Evolutionary conservation across 2,113 vertebrate genomes (phyloP), one percentile per base, ranked within the genome.

Genomic region (Cavia porcellus): DNA sequence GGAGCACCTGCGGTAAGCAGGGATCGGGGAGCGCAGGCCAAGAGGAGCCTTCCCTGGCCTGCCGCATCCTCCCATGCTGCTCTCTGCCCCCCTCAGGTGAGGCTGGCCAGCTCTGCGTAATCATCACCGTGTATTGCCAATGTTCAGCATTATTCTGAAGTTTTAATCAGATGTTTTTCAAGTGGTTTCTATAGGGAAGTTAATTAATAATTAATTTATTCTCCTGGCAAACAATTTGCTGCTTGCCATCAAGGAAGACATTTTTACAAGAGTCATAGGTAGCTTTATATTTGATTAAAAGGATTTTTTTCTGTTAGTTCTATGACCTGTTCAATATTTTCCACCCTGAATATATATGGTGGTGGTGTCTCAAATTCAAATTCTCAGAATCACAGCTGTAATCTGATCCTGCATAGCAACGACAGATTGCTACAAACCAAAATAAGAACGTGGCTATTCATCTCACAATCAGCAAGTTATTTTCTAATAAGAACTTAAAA

Each of bases 41-140:
- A 19, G 57, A n/a, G 47, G 70, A 30, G 2, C 13, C 1, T 42
- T 6, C 12, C 35, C 22, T 10, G 3, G 30, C 20, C 24, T 0
- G 0, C 10, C 1, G 0, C 4, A 5, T 30, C 47, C 25, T 52
- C 75, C n/a, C 0, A 0, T 8, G 10, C 38, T 5, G 13, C 0
- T 72, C 55, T 35, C 64, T 1, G 4, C n/a, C 15, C 38, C 32
- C 22, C 42, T 19, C 13, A 30, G 22, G 38, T n/a, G 35, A 45
- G 25, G 38, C 5, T 14, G 0, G 32, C 52, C 61, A 17, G 3
- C 38, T 13, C n/a, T 45, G 47, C 77, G 1, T 1, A 42, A 22
- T 55, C 64, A 55, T 50, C 19, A 2, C 24, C 38, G 4, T 13
- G 1, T 7, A 0, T 50, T 45, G 61, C 9, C 70, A 11, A 0